phyloP scores from a whole-genome alignment of 2,797 vertebrate genomes.

The Melopsittacus undulatus region DNA sequence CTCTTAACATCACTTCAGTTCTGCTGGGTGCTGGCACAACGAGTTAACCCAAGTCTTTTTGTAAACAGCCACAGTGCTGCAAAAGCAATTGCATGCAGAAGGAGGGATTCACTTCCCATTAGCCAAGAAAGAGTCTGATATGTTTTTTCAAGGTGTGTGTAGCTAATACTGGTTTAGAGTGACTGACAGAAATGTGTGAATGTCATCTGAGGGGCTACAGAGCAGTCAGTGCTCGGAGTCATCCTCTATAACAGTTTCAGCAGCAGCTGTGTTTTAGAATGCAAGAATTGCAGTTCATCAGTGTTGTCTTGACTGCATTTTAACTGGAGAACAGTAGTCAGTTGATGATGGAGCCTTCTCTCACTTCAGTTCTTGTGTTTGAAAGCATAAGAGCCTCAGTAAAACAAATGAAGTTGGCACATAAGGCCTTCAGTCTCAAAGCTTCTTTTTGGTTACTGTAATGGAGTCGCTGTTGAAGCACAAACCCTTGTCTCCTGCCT shows the following conservation, averaged over 20 bases:
- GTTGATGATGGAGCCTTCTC: neutral
- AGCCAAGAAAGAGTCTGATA: neutral
- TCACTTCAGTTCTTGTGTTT: rapidly evolving
- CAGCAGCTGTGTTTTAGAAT: neutral
- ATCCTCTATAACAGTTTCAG: neutral
- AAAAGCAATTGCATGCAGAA: neutral
- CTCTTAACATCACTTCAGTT: rapidly evolving
- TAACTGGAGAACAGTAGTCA: constrained; percentile 10
- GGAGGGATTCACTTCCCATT: neutral
- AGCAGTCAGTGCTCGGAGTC: neutral
- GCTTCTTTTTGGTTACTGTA: neutral
- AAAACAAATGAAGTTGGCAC: neutral
- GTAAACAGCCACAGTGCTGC: neutral
- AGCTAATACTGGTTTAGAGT: neutral
- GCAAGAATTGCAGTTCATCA: neutral
- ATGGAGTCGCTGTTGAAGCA: neutral
- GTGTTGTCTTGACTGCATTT: neutral
- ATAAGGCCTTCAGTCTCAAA: neutral
- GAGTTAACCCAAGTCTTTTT: neutral
- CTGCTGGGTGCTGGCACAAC: neutral
- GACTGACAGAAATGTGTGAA: neutral
- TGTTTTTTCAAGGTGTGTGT: rapidly evolving
- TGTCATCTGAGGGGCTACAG: rapidly evolving
- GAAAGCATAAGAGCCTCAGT: neutral
- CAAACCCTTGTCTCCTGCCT: neutral